Evolutionary conservation across 2,888 invertebrate species (phyloP).

Genomic region (Tuberolachnus salignus): DNA sequence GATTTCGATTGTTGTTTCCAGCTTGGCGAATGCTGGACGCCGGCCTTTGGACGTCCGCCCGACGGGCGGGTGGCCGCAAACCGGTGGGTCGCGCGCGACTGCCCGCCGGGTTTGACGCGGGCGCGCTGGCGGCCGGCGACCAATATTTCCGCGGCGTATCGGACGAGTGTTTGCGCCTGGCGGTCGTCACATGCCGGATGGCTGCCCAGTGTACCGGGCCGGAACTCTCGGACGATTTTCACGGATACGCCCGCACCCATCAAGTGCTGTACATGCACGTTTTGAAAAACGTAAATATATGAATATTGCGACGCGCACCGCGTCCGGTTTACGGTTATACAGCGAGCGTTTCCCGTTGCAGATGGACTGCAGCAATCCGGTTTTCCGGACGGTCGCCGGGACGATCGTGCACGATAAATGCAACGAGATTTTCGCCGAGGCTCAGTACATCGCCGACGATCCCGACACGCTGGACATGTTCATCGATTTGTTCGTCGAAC

Average conservation of each 20-base stretch:
- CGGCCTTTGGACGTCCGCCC: slow-evolving; percentile 18
- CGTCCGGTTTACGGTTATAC: background rate
- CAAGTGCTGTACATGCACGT: slow-evolving; percentile 47
- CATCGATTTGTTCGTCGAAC: slow-evolving; percentile 51
- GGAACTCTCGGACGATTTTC: slow-evolving; percentile 1
- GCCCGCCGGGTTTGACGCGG: background rate
- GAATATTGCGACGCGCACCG: background rate
- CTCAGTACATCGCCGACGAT: slow-evolving; percentile 15
- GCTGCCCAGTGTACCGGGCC: background rate
- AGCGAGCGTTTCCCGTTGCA: background rate
- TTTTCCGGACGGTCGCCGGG: background rate
- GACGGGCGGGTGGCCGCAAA: background rate
- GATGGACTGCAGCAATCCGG: background rate
- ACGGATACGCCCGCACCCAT: slow-evolving; percentile 38
- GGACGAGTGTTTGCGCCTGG: slow-evolving; percentile 21
- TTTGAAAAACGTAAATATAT: slow-evolving; percentile 3
- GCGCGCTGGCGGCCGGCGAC: background rate
- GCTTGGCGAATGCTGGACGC: slow-evolving; percentile 24
- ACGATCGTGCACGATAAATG: slow-evolving; percentile 19
- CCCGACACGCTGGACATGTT: background rate
- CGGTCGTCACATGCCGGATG: background rate
- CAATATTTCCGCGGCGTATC: slow-evolving; percentile 12
- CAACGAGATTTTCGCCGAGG: slow-evolving; percentile 25
- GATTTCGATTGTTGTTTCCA: background rate
- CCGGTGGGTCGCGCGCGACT: background rate